Evolutionary conservation across 2,888 invertebrate species (phyloP).

Genomic region (Gonocerus acuteangulatus): DNA sequence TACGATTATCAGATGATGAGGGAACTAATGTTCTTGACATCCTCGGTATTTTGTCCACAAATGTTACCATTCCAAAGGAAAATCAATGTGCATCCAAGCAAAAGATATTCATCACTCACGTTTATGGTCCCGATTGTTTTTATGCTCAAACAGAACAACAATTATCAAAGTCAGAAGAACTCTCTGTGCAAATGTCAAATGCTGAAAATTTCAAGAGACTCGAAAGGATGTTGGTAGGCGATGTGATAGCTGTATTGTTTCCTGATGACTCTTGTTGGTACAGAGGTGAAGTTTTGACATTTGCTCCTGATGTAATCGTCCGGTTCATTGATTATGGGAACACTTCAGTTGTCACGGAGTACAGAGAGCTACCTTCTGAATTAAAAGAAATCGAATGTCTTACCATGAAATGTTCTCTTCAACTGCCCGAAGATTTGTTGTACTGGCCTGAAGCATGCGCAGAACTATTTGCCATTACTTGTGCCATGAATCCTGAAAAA

Average conservation of each 20-base stretch:
- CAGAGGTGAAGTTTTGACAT: slow-evolving; percentile 43
- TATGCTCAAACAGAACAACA: not conserved
- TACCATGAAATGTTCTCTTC: not conserved
- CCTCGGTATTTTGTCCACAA: too few species aligned
- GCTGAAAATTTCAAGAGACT: not conserved
- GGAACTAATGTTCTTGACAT: not conserved
- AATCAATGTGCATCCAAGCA: not conserved
- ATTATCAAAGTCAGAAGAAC: not conserved
- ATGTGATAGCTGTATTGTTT: slow-evolving; percentile 35
- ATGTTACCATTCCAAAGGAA: too few species aligned
- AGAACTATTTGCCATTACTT: not conserved
- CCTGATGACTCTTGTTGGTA: slow-evolving; percentile 61
- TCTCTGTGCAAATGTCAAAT: not conserved
- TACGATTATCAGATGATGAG: not conserved
- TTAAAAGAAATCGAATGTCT: not conserved
- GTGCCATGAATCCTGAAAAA: not conserved
- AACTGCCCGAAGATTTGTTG: not conserved
- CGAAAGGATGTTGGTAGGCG: slow-evolving; percentile 12
- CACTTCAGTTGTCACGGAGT: slow-evolving; percentile 53
- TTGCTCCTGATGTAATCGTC: slow-evolving; percentile 48
- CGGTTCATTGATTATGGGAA: slow-evolving; percentile 65
- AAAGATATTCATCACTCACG: not conserved
- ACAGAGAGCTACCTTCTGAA: slow-evolving; percentile 51
- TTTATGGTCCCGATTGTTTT: not conserved
- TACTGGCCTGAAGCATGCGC: not conserved